Conservation (phyloP, 2,797 vertebrate species). For the Cyprinella venusta region DNA sequence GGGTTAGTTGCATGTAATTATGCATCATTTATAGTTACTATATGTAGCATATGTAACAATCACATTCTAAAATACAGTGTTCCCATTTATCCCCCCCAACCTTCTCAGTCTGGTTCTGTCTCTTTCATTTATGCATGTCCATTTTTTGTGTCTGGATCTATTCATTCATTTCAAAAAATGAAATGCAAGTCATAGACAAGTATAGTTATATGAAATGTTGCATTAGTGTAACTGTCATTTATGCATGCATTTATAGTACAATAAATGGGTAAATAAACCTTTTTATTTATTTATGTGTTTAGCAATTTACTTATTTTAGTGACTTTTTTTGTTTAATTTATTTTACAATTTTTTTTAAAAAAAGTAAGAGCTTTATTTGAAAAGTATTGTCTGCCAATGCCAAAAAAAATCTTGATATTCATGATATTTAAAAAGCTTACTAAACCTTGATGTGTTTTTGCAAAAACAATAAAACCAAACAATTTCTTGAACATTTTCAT, state of each 20-base stretch:
- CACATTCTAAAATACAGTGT: too few species aligned
- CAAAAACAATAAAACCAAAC: background rate
- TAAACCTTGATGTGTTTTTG: background rate
- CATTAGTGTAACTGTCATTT: background rate
- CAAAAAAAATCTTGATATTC: background rate
- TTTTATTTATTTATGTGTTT: background rate
- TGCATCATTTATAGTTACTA: too few species aligned
- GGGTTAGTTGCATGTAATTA: too few species aligned
- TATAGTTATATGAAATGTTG: background rate
- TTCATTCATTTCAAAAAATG: background rate
- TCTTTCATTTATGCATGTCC: background rate
- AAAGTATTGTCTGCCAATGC: background rate
- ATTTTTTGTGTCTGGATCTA: background rate
- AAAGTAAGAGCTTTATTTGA: background rate
- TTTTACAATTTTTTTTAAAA: too few species aligned
- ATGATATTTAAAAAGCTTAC: background rate
- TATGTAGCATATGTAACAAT: too few species aligned
- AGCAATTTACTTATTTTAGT: background rate
- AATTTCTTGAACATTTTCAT: background rate
- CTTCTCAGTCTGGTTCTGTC: background rate
- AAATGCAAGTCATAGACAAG: background rate
- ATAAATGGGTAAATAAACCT: background rate
- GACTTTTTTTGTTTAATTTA: background rate
- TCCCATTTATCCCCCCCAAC: too few species aligned
- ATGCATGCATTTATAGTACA: background rate